These are phyloP conservation scores for Archips xylosteana DNA, from an alignment of 2,888 invertebrate genomes.

Conservation along the genomic window DNA sequence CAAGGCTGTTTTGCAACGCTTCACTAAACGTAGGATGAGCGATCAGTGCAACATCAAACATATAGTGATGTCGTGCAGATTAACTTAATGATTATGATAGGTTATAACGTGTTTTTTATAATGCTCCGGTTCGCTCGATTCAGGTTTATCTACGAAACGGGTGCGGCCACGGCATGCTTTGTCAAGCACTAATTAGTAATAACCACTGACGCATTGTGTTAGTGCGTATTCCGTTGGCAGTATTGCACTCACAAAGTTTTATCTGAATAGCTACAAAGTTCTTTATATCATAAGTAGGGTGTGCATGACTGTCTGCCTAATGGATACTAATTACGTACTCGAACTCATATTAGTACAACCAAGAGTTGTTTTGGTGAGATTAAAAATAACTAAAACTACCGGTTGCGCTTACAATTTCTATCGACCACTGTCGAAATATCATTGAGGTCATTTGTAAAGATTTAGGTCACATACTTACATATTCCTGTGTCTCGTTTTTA, in stretches of 20 bases:
- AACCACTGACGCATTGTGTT: slow-evolving; percentile 19
- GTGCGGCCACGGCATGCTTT: slow-evolving; percentile 21
- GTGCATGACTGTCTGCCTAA: slow-evolving; percentile 22
- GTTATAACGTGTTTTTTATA: slow-evolving; percentile 24
- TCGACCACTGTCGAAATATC: slow-evolving; percentile 29
- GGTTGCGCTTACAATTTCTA: slow-evolving; percentile 20
- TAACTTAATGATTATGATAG: slow-evolving; percentile 30
- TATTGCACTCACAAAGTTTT: slow-evolving; percentile 1
- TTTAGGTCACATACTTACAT: slow-evolving; percentile 23
- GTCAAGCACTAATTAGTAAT: slow-evolving; percentile 31
- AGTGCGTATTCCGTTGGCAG: slow-evolving; percentile 2
- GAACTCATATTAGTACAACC: slow-evolving; percentile 28
- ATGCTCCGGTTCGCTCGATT: slow-evolving; percentile 8
- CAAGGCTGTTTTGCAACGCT: slow-evolving; percentile 63
- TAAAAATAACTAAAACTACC: slow-evolving; percentile 33
- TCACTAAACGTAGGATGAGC: slow-evolving; percentile 58
- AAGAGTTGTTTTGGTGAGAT: slow-evolving; percentile 20
- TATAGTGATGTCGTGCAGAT: slow-evolving; percentile 48
- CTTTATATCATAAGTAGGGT: not conserved
- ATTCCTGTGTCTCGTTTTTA: slow-evolving; percentile 20
- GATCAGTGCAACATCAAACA: slow-evolving; percentile 47
- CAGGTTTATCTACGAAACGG: slow-evolving; percentile 26
- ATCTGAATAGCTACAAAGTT: not conserved
- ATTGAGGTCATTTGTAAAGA: slow-evolving; percentile 35
- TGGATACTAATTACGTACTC: slow-evolving; percentile 32